Evolutionary conservation across 2,888 invertebrate species (phyloP).

Genomic region (Coelopa pilipes): DNA sequence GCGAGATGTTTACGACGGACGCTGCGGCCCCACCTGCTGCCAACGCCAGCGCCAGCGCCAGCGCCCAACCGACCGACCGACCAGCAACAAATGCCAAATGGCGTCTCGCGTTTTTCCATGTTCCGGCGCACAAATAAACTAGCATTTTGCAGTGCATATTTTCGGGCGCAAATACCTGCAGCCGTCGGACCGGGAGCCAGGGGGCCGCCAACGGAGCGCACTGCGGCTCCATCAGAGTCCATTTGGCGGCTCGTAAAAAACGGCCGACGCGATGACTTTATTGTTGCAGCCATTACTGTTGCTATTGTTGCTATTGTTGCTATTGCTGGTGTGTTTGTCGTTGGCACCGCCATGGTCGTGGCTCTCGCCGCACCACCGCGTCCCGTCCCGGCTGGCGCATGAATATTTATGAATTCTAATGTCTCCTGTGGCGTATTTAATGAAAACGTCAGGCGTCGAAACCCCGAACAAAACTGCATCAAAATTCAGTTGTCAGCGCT

Average conservation of each 20-base stretch:
- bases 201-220: background rate
- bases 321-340: background rate
- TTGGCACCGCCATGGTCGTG: background rate
- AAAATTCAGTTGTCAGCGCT: too few species aligned
- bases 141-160: background rate
- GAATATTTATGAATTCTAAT: too few species aligned
- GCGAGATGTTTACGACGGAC: too few species aligned
- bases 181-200: background rate
- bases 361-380: too few species aligned
- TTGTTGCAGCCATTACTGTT: background rate
- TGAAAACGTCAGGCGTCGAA: too few species aligned
- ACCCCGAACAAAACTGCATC: too few species aligned
- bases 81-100: background rate
- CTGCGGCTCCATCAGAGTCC: conserved; percentile 4
- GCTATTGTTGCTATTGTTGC: background rate
- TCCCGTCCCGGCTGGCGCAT: too few species aligned
- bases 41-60: too few species aligned
- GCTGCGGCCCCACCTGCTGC: too few species aligned
- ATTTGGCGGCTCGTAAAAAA: background rate
- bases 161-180: background rate
- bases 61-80: too few species aligned
- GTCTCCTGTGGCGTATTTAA: too few species aligned
- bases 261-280: too few species aligned
- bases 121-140: background rate
- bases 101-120: background rate